Evolutionary conservation across 92 coral and sea anemone species (phyloP).

Genomic region (Epizoanthus ramosus): DNA sequence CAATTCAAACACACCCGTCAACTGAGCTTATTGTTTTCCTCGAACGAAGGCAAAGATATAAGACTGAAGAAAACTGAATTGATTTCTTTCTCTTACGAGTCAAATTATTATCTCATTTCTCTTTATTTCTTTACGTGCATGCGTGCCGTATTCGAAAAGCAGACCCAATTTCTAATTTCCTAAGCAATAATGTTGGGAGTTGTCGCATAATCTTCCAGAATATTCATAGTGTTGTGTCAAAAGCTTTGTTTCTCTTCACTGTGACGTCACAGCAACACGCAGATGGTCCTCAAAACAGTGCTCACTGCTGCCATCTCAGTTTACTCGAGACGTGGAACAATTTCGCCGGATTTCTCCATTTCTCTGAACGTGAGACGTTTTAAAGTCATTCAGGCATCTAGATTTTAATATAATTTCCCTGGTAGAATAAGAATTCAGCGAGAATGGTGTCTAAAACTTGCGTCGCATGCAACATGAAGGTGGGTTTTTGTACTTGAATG

Average conservation of each 20-base stretch:
- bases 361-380: background rate
- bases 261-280: constrained; percentile 46
- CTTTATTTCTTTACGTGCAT: background rate
- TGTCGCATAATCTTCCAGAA: constrained; percentile 23
- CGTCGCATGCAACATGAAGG: constrained; percentile 49
- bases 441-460: constrained; percentile 33
- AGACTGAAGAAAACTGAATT: background rate
- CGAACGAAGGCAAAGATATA: background rate
- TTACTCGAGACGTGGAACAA: constrained; percentile 20
- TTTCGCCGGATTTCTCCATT: constrained; percentile 16
- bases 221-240: constrained; percentile 46
- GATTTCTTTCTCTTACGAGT: background rate
- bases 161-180: background rate
- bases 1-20: constrained; percentile 9
- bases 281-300: constrained; percentile 42
- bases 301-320: constrained; percentile 24
- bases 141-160: background rate
- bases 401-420: background rate
- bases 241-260: constrained; percentile 23
- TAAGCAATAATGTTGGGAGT: constrained; percentile 16
- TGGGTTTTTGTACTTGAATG: constrained; percentile 46
- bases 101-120: background rate
- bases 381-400: background rate
- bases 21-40: background rate
- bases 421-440: constrained; percentile 13